Evolutionary conservation across 2,888 invertebrate species (phyloP), one percentile per base, ranked within the genome.

Genomic region (Athalia rosae): DNA sequence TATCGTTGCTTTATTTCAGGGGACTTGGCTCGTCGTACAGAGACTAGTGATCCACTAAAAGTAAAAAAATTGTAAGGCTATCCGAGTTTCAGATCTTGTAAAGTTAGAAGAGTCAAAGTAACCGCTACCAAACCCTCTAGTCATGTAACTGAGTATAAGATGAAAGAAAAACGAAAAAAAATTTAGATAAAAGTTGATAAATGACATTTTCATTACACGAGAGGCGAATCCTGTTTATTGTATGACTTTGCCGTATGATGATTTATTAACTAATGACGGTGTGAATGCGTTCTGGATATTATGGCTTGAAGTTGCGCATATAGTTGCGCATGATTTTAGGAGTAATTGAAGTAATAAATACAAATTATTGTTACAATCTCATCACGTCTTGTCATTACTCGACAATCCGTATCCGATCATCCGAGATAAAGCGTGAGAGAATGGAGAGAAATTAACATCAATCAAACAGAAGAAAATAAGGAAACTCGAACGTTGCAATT

Each of bases 11-110:
- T 71, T 58, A 71, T 71, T 71, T 45, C 71, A 71, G 71, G 71
- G 71, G 15, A 71, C 71, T 58, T 71, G 71, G 71, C 71, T 58
- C 13, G 45, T 71, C 43, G 56, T 71, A 71, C 71, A 71, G 45
- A 71, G 71, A 15, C 71, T 71, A 13, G 45, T 71, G 71, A 58
- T 58, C 11, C 58, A 8, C 7, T 71, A 45, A 71, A 71, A 58
- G 58, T 58, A 45, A 71, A 71, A 71, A 4, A 41, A 50, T 41
- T 53, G 48, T 67, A 50, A 67, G 53, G 28, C n/a, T 71, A 43
- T 45, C 53, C 28, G 28, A 28, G 0, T 67, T 41, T 45, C 50
- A 53, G 50, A 67, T 67, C 53, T 53, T 66, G 48, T 67, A 41
- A 50, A 50, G 41, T 28, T 53, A n/a, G 4, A 53, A 67, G 13